Evolutionary conservation across 2,797 vertebrate genomes (phyloP).

Genomic region (Poecilia wingei): DNA sequence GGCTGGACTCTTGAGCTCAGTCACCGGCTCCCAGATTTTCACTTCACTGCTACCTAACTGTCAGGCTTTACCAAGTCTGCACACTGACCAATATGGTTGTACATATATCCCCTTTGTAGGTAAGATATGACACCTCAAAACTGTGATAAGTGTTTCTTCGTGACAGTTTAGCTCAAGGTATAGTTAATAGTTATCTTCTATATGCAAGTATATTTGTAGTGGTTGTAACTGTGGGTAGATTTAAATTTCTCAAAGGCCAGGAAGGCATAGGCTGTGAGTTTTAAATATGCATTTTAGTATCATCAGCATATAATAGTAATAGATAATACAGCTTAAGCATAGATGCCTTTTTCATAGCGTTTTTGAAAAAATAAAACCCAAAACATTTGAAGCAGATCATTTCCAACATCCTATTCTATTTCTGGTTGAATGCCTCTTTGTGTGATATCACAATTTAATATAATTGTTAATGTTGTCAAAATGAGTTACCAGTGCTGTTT

Average conservation of each 20-base stretch:
- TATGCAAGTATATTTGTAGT: not conserved
- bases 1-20: constrained; percentile 80
- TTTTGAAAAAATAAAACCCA: not conserved
- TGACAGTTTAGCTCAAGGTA: not conserved
- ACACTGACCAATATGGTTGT: constrained; percentile 80
- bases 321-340: not conserved
- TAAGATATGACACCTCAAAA: constrained; percentile 67
- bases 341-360: not conserved
- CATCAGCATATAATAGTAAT: not conserved
- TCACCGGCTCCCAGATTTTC: constrained; percentile 39
- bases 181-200: not conserved
- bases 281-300: not conserved
- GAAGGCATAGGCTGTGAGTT: not conserved
- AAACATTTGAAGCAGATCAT: not conserved
- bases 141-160: not conserved
- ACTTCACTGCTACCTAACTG: constrained; percentile 84
- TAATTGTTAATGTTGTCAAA: not conserved
- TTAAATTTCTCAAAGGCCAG: not conserved
- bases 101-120: constrained; percentile 89
- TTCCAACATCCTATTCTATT: not conserved
- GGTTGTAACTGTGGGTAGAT: not conserved
- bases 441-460: not conserved
- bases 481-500: constrained; percentile 2
- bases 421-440: not conserved
- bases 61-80: constrained; percentile 87